Conservation (phyloP, 2,797 vertebrate species). For the Monodelphis domestica region DNA sequence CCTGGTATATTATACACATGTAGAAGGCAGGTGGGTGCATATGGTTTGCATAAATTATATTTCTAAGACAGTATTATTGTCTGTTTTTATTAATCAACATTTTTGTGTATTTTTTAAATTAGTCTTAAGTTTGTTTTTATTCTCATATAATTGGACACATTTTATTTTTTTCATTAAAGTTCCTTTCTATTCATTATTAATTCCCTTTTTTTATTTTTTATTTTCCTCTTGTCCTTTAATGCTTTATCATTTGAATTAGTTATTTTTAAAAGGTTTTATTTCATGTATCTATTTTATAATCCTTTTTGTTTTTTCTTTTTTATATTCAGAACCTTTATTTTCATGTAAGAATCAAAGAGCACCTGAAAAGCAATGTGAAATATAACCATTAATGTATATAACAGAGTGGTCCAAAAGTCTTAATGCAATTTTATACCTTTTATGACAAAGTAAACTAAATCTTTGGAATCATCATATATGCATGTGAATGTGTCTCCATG, state of each 20-base stretch:
- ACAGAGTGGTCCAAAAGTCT: not conserved
- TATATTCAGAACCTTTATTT: not conserved
- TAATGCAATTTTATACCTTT: not conserved
- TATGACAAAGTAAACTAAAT: not conserved
- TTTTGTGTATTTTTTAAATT: not conserved
- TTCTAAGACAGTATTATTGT: no score
- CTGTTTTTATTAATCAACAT: no score
- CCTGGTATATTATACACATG: no score
- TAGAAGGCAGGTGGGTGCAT: no score
- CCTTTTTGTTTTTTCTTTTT: not conserved
- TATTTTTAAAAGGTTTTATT: not conserved
- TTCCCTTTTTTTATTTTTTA: not conserved
- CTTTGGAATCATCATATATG: not conserved
- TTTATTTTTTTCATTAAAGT: not conserved
- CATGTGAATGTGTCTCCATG: not conserved
- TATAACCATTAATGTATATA: not conserved
- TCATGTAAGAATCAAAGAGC: not conserved
- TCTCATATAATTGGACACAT: not conserved
- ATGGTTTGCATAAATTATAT: no score
- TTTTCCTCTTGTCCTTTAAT: no score
- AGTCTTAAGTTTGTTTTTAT: not conserved
- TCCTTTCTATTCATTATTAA: not conserved
- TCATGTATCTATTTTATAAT: not conserved
- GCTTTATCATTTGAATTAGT: not conserved
- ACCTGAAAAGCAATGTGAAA: not conserved